A percentile compares a stretch with the other conserved stretches of the same genome.
phyloP scores from a whole-genome alignment of 2,888 invertebrate species.

The Spisula solida region DNA sequence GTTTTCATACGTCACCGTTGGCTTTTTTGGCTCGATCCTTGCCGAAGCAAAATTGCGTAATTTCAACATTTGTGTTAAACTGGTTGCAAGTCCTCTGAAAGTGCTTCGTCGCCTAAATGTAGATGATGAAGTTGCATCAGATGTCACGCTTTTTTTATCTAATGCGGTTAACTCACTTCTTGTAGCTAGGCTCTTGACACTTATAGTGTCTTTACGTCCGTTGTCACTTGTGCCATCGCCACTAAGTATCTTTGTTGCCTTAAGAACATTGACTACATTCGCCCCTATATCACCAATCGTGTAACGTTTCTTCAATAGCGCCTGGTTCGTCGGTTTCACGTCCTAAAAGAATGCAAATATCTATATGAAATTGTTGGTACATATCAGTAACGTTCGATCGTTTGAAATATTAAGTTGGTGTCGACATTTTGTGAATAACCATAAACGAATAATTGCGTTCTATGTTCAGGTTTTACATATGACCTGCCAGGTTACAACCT shows the following conservation, averaged over 20 bases:
- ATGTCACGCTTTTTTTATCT: background rate
- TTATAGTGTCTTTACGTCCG: background rate
- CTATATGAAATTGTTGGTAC: background rate
- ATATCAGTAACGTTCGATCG: too few species aligned
- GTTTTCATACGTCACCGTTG: constrained; percentile 50
- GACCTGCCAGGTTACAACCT: too few species aligned
- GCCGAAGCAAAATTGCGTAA: constrained; percentile 48
- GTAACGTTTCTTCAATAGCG: background rate
- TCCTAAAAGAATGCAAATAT: background rate
- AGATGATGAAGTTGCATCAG: background rate
- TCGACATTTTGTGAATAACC: too few species aligned
- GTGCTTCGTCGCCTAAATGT: constrained; percentile 68
- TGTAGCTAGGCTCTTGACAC: background rate
- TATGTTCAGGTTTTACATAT: too few species aligned
- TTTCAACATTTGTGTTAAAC: constrained; percentile 53
- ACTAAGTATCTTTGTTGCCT: background rate
- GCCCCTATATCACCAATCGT: background rate
- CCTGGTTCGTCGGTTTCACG: background rate
- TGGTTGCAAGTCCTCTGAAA: constrained; percentile 62
- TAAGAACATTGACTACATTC: background rate
- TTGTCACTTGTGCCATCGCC: too few species aligned
- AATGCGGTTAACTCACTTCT: background rate
- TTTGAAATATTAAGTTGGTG: too few species aligned
- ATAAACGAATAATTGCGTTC: too few species aligned
- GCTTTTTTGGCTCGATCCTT: constrained; percentile 5